Percentiles rank a stretch among this genome's conserved stretches.
Conservation (phyloP, 2,113 vertebrate species). For the Laticauda colubrina region DNA sequence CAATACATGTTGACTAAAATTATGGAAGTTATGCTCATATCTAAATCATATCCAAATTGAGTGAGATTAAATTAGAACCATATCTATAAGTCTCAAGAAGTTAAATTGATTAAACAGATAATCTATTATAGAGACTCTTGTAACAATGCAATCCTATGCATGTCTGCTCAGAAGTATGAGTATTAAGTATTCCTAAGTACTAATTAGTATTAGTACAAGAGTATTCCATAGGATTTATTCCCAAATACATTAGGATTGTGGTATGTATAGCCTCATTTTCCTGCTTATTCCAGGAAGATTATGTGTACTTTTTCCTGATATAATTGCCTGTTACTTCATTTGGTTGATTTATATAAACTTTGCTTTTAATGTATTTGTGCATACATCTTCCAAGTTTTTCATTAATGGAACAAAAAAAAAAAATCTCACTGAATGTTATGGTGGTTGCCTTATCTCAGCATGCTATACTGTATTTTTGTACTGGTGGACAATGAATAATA, state of each 20-base stretch:
- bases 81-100: constrained; percentile 33
- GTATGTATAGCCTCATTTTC: constrained; percentile 38
- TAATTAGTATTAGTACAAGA: background rate
- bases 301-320: constrained; percentile 32
- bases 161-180: background rate
- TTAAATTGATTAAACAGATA: constrained; percentile 19
- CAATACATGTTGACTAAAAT: background rate
- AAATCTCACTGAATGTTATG: constrained; percentile 59
- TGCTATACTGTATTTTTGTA: constrained; percentile 79
- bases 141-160: background rate
- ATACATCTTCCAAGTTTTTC: constrained; percentile 55
- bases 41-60: too few relatives aligned
- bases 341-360: constrained; percentile 44
- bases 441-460: constrained; percentile 66
- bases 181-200: background rate
- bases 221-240: background rate
- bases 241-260: background rate
- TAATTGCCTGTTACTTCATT: constrained; percentile 41
- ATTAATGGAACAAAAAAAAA: constrained; percentile 50
- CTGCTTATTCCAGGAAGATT: constrained; percentile 41
- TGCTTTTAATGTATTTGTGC: constrained; percentile 21
- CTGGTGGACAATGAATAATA: constrained; percentile 49
- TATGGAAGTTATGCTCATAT: background rate
- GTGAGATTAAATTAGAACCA: background rate
- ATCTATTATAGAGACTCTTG: constrained; percentile 31